Base-by-base conservation (phyloP, 2,797 vertebrate genomes). In the Gymnoscopelus braueri region DNA sequence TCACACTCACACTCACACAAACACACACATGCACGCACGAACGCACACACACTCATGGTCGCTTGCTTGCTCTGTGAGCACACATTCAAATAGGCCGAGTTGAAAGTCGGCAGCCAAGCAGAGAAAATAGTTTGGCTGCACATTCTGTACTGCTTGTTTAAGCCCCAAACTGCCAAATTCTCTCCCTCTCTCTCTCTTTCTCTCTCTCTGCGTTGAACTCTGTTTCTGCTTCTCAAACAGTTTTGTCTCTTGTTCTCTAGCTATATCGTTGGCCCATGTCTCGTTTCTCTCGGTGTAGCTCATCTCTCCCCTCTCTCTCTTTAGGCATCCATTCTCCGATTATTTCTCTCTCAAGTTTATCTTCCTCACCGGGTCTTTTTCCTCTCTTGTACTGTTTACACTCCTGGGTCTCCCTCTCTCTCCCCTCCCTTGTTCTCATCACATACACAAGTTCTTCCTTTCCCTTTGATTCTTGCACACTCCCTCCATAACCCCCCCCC, bases 101-200 rank as follows among this genome's bases (percentile, higher is more conserved):
- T 80, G 61, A 68, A 39, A 53, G 68, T 72, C 71, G 60, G 80
- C 86, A 89, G 89, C 87, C 89, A 92, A 89, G 85, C 87, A 87
- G 83, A 88, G 83, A 89, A 82, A 88, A 92, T 90, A 91, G 81
- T 91, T 92, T 93, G 91, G 92, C 90, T 89, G 92, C 86, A 93
- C 92, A 92, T 84, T 85, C 81, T 92, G 90, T 92, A 65, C 88
- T 82, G 83, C 84, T 89, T 85, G 86, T 90, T 90, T 89, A 89
- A 92, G 86, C 87, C 86, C 74, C 85, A 83, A 85, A 78, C 85
- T 85, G 83, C 81, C 84, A 88, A 90, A 90, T 80, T 79, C 82
- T 84, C 81, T 73, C 84, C 78, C 70, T 71, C 54, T 67, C 72
- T 67, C 10, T 29, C 23, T 44, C 47, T 12, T 10, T 60, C 49